Evolutionary conservation across 1,140 invertebrate genomes (phyloP).

Genomic region (Zaprionus tsacasi): DNA sequence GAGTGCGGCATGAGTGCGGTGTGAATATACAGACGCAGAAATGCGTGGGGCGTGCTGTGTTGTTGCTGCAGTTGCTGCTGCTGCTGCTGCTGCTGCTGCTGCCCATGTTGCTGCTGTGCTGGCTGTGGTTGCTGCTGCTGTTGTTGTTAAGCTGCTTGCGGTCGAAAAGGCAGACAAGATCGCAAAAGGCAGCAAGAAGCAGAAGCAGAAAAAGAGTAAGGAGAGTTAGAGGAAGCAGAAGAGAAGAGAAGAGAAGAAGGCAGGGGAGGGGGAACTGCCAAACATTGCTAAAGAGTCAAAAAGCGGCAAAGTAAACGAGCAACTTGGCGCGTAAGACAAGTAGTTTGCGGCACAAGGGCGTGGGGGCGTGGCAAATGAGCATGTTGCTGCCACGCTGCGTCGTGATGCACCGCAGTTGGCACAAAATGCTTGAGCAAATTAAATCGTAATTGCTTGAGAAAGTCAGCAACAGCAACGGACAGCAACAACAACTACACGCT

Average conservation of each 20-base stretch:
- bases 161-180: conserved; percentile 42
- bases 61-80: neutral
- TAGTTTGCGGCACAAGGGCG: conserved; percentile 9
- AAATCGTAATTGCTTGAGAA: conserved; percentile 57
- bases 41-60: conserved; percentile 23
- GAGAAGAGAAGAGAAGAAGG: neutral
- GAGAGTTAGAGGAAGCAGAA: neutral
- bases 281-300: conserved; percentile 24
- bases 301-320: neutral
- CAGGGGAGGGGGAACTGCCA: neutral
- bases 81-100: neutral
- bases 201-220: conserved; percentile 14
- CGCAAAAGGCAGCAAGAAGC: conserved; percentile 24
- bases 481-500: conserved; percentile 7
- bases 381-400: conserved; percentile 12
- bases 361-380: conserved; percentile 35
- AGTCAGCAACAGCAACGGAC: conserved; percentile 37
- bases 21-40: conserved; percentile 23
- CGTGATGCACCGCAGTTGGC: conserved; percentile 41
- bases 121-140: neutral
- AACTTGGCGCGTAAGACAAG: conserved; percentile 31
- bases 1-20: conserved; percentile 3
- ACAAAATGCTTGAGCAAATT: conserved; percentile 54
- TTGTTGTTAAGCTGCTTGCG: conserved; percentile 41
- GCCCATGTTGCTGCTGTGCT: neutral